phyloP scores from a whole-genome alignment of 1,140 invertebrate genomes.

The Neelides sp. region DNA sequence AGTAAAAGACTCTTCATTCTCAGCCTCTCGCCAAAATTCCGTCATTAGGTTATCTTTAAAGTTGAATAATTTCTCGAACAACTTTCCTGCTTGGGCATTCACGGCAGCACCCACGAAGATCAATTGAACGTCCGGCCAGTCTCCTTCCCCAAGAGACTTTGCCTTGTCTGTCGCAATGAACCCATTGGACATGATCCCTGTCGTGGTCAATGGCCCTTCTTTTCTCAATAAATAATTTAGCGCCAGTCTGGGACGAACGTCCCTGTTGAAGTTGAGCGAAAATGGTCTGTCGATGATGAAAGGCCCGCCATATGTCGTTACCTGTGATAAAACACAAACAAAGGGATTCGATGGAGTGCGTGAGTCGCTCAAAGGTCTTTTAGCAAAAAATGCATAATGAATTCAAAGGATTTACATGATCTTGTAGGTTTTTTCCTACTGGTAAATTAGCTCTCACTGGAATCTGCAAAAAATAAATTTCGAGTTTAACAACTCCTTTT shows the following conservation, averaged over 20 bases:
- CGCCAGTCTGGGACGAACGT: neutral
- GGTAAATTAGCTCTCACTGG: conserved; percentile 11
- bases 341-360: too few species aligned
- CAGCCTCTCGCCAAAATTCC: neutral
- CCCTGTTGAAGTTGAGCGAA: neutral
- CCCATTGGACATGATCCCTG: conserved; percentile 33
- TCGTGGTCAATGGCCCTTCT: conserved; percentile 32
- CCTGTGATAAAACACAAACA: too few species aligned
- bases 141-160: conserved; percentile 29
- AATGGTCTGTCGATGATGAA: conserved; percentile 34
- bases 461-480: neutral
- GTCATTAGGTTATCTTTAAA: too few species aligned
- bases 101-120: conserved; percentile 33
- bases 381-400: too few species aligned
- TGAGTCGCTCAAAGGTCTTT: too few species aligned
- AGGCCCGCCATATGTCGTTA: conserved; percentile 31
- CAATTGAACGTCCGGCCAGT: conserved; percentile 35
- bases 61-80: too few species aligned
- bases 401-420: conserved; percentile 33
- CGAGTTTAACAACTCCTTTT: too few species aligned
- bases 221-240: conserved; percentile 31
- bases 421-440: conserved; percentile 40
- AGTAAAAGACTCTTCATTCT: conserved; percentile 23
- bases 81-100: conserved; percentile 30
- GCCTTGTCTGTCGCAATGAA: conserved; percentile 34